These are phyloP conservation scores for Girardinus metallicus DNA, from an alignment of 2,797 vertebrate species.

Conservation along the genomic window DNA sequence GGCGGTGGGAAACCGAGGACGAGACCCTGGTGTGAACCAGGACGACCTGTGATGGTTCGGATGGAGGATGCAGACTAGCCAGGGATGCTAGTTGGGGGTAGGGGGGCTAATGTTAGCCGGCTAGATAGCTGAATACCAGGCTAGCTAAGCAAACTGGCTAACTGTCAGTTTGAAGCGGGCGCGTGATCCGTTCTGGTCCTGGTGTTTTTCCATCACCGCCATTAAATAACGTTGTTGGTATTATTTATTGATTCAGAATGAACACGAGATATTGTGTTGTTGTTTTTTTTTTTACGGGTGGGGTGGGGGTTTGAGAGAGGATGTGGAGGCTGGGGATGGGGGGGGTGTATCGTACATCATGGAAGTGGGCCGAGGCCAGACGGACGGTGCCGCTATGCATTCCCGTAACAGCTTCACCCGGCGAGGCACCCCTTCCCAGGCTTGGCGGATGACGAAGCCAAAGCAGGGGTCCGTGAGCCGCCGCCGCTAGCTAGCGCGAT, in stretches of 20 bases:
- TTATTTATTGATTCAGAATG: background rate
- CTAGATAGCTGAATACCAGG: constrained; percentile 20
- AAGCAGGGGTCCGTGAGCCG: constrained; percentile 51
- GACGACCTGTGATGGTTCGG: constrained; percentile 56
- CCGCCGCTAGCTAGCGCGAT: constrained; percentile 53
- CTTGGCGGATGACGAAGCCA: constrained; percentile 57
- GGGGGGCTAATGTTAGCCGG: constrained; percentile 57
- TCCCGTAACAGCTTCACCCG: constrained; percentile 55
- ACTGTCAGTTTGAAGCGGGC: constrained; percentile 11
- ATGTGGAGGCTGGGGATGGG: background rate
- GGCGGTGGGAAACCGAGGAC: background rate
- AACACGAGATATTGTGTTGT: background rate
- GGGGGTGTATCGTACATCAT: constrained; percentile 39
- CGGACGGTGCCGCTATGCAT: constrained; percentile 45
- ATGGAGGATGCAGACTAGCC: constrained; percentile 62
- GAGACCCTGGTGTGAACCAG: constrained; percentile 13
- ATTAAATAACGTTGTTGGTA: background rate
- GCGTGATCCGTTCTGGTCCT: constrained; percentile 3
- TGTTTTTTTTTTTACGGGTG: background rate
- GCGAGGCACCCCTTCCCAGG: constrained; percentile 59
- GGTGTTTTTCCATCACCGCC: background rate
- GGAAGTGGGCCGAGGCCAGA: constrained; percentile 63
- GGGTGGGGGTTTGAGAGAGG: background rate
- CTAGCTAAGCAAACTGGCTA: constrained; percentile 25
- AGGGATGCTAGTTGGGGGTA: constrained; percentile 59